Conservation (phyloP, 2,797 vertebrate genomes). For the Perodicticus potto region DNA sequence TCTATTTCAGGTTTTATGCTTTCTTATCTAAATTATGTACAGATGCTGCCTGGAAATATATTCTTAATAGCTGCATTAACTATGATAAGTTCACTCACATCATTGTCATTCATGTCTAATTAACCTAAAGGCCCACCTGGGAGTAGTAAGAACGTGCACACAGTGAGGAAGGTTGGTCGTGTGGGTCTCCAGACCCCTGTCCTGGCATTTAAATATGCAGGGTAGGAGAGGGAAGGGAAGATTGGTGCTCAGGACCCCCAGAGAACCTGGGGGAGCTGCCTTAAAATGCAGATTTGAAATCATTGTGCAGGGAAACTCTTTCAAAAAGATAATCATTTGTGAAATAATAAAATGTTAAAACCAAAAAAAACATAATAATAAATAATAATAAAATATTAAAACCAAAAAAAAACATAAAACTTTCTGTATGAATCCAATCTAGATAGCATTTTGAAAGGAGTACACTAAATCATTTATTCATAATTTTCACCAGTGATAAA, state of each 20-base stretch:
- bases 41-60: slow-evolving; percentile 77
- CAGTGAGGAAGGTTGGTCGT: slow-evolving; percentile 57
- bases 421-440: neutral
- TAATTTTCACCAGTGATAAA: slow-evolving; percentile 48
- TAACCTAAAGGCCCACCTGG: slow-evolving; percentile 78
- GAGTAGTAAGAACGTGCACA: slow-evolving; percentile 70
- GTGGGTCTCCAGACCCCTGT: slow-evolving; percentile 10
- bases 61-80: slow-evolving; percentile 80
- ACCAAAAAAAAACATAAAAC: neutral
- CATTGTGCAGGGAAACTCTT: neutral
- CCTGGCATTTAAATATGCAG: neutral
- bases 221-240: slow-evolving; percentile 57
- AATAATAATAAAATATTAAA: slow-evolving; percentile 41
- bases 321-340: slow-evolving; percentile 38
- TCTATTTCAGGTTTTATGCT: slow-evolving; percentile 73
- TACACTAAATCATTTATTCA: neutral
- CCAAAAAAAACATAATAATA: neutral
- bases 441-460: slow-evolving; percentile 49
- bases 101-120: slow-evolving; percentile 81
- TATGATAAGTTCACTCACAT: slow-evolving; percentile 80
- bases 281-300: neutral
- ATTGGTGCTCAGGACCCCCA: slow-evolving; percentile 61
- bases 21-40: slow-evolving; percentile 81
- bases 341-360: slow-evolving; percentile 41
- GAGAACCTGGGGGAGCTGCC: neutral